Evolutionary conservation across 2,888 invertebrate species (phyloP).

Genomic region (Sialis fuliginosa): DNA sequence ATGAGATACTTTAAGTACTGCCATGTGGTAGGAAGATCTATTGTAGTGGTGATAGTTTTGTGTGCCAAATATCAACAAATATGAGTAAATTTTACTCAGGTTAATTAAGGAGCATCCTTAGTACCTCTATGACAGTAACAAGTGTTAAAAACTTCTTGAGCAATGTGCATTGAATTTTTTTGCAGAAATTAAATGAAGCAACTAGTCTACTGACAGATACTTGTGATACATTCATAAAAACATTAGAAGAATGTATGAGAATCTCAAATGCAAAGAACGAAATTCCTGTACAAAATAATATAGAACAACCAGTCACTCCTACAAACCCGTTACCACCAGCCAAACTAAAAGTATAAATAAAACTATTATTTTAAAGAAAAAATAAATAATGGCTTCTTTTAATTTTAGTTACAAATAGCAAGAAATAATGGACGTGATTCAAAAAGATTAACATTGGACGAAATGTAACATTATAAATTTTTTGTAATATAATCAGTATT

Average conservation of each 20-base stretch:
- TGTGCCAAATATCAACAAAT: too few species aligned
- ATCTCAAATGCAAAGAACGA: constrained; percentile 28
- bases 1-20: too few species aligned
- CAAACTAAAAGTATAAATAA: not conserved
- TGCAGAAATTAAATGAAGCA: constrained; percentile 53
- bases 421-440: not conserved
- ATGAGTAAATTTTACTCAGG: not conserved
- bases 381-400: too few species aligned
- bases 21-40: too few species aligned
- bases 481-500: not conserved
- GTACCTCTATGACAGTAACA: not conserved
- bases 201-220: constrained; percentile 56
- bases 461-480: not conserved
- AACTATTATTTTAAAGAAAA: too few species aligned
- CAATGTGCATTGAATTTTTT: constrained; percentile 11
- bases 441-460: not conserved
- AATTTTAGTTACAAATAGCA: not conserved
- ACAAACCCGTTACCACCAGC: constrained; percentile 16
- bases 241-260: constrained; percentile 65
- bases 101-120: not conserved
- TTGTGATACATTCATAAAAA: constrained; percentile 69
- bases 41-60: too few species aligned
- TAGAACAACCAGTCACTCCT: constrained; percentile 18
- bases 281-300: constrained; percentile 19
- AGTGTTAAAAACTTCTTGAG: not conserved